Base-by-base conservation (phyloP, 2,888 invertebrate species). In the Euplexia lucipara region DNA sequence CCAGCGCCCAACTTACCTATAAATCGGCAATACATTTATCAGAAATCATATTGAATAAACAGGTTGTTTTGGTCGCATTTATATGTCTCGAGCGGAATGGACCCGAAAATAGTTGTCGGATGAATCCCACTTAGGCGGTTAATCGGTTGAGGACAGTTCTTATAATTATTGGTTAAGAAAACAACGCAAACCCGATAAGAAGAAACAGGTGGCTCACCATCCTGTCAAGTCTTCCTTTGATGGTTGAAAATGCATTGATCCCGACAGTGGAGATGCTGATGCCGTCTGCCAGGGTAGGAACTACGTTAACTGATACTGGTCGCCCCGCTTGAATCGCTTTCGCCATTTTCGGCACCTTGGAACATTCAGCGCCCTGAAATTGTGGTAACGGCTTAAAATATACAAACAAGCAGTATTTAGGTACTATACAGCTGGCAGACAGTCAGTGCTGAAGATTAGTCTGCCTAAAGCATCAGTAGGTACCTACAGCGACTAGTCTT, bases 261-360 rank as follows among this genome's bases (percentile, higher is more conserved):
- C 98, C 98, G 3, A 97, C 97, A 39, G 95, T 92, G 0, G 97
- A 96, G 0, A 97, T 96, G 16, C 97, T 97, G 45, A 98, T 92
- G 76, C 97, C 97, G 79, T 98, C 97, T 0, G 98, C 98, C 41
- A 98, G 88, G 30, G 97, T 97, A 1, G 97, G 96, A 20, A 95
- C 88, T 18, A 96, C 91, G 0, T 95, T 91, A 12, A 97, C 96
- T 18, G 94, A 83, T 0, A 96, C 94, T 0, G 97, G 97, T 74
- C 95, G 94, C 0, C 97, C 97, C 0, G 96, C 96, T 82, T 96
- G 95, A 67, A 97, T 78, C 0, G 98, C 97, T 68, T 96, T 96
- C 78, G 96, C 95, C 94, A 98, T 98, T 84, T 97, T 97, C 4
- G 98, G 96, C 86, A 98, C 98, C 74, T 96, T 96, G 77, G 98